These are phyloP conservation scores for Pterostichus madidus DNA, from an alignment of 2,888 invertebrate species.

Conservation along the genomic window DNA sequence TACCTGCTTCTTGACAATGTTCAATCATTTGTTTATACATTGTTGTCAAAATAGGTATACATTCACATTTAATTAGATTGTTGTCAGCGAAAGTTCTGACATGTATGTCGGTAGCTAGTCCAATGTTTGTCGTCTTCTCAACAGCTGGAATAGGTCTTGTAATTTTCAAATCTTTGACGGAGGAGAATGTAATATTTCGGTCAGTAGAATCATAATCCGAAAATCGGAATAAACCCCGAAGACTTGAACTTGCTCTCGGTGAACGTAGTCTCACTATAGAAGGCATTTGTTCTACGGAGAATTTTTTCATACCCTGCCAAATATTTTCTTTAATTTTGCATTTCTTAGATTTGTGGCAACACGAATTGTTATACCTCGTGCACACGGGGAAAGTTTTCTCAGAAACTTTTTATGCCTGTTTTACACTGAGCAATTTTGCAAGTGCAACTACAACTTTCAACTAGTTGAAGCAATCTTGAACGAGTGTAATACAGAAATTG, in stretches of 20 bases:
- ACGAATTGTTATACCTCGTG: too few species aligned
- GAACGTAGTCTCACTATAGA: not conserved
- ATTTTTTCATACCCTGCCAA: conserved; percentile 16
- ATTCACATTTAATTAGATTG: conserved; percentile 81
- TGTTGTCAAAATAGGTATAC: conserved; percentile 79
- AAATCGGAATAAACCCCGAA: too few species aligned
- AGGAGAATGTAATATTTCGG: not conserved
- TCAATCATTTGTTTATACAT: conserved; percentile 81
- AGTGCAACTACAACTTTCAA: too few species aligned
- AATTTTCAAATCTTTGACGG: not conserved
- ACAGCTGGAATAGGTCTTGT: not conserved
- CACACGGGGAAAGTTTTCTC: too few species aligned
- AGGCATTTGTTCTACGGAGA: not conserved
- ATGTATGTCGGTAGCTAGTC: not conserved
- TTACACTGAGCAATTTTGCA: too few species aligned
- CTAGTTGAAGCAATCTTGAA: too few species aligned
- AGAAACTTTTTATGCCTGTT: too few species aligned
- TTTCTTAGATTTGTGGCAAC: too few species aligned
- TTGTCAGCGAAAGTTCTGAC: conserved; percentile 77
- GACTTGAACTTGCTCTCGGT: not conserved
- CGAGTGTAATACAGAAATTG: too few species aligned
- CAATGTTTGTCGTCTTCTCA: conserved; percentile 10
- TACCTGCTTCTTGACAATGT: conserved; percentile 82
- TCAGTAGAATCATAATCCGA: too few species aligned
- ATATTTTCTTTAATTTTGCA: not conserved